Evolutionary conservation across 2,797 vertebrate genomes (phyloP), one percentile per base, ranked within the genome.

Genomic region (Danio choprae): DNA sequence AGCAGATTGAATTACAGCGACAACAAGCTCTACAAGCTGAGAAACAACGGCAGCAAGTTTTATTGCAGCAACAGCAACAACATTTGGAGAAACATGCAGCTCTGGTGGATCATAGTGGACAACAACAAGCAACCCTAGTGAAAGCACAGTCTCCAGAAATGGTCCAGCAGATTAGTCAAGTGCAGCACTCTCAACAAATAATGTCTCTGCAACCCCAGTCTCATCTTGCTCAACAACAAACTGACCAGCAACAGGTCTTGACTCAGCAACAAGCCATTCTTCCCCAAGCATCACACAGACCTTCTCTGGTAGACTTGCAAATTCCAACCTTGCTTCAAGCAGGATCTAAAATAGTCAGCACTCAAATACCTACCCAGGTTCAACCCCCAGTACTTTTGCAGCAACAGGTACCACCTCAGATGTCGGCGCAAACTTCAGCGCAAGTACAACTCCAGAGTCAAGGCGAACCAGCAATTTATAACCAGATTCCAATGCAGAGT

Each of bases 41-140:
- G 77, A 88, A 91, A 51, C 90, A 89, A 81, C 89, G 89, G 40
- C 90, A 93, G 38, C 91, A 92, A 48, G 65, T 82, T 56, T 62
- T 83, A 58, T 56, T 80, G 50, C 50, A 82, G 56, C 77, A 82
- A 13, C 76, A 71, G 41, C 29, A 29, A 29, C 29, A 29, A 29
- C 29, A 80, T 87, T 88, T 87, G 86, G 89, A 75, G 87, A 89
- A 86, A 56, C 77, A 74, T 29, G 41, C 56, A 56, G 64, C 67
- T 41, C 50, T 83, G 11, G 64, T 65, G 73, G 81, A 86, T 78
- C 82, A 75, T 4, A 81, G 70, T 41, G 74, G 48, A 62, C 78
- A 84, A 15, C 83, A 62, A 48, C 53, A 79, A 88, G 77, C 87
- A 89, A 36, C 88, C 87, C 77, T 55, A 87, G 82, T 86, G 67